These are phyloP conservation scores for Phania funesta DNA, from an alignment of 2,888 invertebrate genomes.

Conservation along the genomic window DNA sequence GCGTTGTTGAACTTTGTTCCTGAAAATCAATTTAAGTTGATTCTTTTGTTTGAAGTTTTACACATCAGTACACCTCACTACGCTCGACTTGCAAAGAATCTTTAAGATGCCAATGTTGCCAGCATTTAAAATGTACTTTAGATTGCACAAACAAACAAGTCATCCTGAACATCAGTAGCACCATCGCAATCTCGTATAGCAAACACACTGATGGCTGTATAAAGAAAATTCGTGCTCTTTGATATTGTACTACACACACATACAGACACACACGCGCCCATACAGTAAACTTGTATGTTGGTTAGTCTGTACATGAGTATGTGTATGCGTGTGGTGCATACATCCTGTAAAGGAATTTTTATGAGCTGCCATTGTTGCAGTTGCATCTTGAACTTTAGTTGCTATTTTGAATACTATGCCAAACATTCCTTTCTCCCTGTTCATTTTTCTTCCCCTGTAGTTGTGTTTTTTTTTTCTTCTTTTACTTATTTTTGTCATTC, in stretches of 20 bases:
- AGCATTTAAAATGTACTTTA: constrained; percentile 1
- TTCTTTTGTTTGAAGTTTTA: constrained; percentile 65
- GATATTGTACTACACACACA: neutral
- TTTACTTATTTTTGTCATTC: constrained; percentile 5
- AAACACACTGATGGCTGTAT: constrained; percentile 7
- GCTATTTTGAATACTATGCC: constrained; percentile 58
- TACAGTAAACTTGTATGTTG: neutral
- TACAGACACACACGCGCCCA: neutral
- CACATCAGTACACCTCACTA: constrained; percentile 58
- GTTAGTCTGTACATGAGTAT: constrained; percentile 1
- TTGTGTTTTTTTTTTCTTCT: neutral
- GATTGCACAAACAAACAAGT: neutral
- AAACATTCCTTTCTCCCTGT: constrained; percentile 51
- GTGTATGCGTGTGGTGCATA: neutral
- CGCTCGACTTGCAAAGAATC: constrained; percentile 60
- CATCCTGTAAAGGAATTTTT: constrained; percentile 73
- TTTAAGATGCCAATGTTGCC: constrained; percentile 61
- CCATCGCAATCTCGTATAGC: neutral
- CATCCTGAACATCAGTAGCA: neutral
- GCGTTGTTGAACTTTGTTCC: constrained; percentile 60
- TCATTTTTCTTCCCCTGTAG: neutral
- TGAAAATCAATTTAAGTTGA: constrained; percentile 67
- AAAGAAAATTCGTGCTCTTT: constrained; percentile 25
- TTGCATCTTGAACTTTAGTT: constrained; percentile 59
- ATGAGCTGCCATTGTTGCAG: constrained; percentile 74